phyloP scores from a whole-genome alignment of 2,888 invertebrate genomes.

The Balanococcus diminutus region DNA sequence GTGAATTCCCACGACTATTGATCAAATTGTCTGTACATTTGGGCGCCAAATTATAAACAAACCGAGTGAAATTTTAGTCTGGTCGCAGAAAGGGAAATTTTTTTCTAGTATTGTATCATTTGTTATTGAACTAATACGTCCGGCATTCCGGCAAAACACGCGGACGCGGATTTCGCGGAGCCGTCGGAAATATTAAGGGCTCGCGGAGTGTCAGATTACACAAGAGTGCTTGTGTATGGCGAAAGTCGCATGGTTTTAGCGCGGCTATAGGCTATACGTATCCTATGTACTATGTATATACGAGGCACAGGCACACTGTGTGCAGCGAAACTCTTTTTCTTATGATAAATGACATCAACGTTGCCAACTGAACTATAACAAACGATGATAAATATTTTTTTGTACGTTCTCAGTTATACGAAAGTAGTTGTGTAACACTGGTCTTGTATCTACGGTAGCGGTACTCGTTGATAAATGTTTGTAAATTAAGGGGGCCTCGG shows the following conservation, averaged over 20 bases:
- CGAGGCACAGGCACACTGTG: no score
- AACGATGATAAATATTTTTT: conserved; percentile 54
- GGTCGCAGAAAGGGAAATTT: conserved; percentile 24
- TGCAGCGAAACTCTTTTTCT: conserved; percentile 48
- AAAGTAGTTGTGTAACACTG: conserved; percentile 49
- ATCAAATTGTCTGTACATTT: conserved; percentile 15
- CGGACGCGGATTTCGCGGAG: conserved; percentile 23
- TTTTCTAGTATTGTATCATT: conserved; percentile 1
- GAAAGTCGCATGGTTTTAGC: conserved; percentile 35
- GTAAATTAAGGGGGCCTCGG: conserved; percentile 47
- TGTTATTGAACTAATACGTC: conserved; percentile 41
- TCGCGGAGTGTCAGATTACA: conserved; percentile 29
- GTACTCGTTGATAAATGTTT: conserved; percentile 53
- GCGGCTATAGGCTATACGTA: conserved; percentile 7
- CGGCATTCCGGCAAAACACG: conserved; percentile 27
- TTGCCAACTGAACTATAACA: conserved; percentile 54
- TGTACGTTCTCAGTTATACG: conserved; percentile 48
- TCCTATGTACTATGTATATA: neutral
- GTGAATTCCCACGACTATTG: conserved; percentile 27
- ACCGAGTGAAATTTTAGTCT: conserved; percentile 24
- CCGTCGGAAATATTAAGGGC: conserved; percentile 6
- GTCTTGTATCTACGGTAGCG: conserved; percentile 50
- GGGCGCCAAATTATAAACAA: conserved; percentile 24
- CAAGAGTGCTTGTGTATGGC: neutral
- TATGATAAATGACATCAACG: conserved; percentile 54